phyloP scores from a whole-genome alignment of 2,888 invertebrate species.

The Mantis religiosa region DNA sequence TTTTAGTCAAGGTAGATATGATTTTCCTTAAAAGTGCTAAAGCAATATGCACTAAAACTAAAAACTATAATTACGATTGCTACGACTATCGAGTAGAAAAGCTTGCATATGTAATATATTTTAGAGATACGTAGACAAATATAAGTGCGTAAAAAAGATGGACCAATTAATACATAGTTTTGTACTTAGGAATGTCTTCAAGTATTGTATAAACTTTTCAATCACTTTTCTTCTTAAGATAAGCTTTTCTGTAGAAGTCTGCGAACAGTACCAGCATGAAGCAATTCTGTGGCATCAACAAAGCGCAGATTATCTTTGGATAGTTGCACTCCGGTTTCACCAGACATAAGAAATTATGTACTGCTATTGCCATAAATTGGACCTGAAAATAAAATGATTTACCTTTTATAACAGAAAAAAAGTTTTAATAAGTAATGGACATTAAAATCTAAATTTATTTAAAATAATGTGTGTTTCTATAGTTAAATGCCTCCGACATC shows the following conservation, averaged over 20 bases:
- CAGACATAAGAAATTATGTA: not conserved
- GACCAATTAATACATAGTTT: not conserved
- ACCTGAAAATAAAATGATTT: not conserved
- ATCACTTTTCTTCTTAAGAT: constrained; percentile 40
- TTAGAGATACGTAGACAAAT: not conserved
- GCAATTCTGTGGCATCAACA: not conserved
- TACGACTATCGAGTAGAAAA: too few relatives aligned
- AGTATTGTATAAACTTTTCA: not conserved
- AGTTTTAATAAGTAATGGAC: too few relatives aligned
- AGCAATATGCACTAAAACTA: too few relatives aligned
- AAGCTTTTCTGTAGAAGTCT: constrained; percentile 56
- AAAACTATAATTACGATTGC: too few relatives aligned
- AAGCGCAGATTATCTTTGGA: not conserved
- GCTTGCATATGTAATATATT: too few relatives aligned
- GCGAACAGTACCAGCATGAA: constrained; percentile 56
- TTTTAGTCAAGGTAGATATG: too few relatives aligned
- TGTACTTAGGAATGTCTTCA: not conserved
- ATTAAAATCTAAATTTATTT: too few relatives aligned
- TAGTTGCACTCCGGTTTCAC: not conserved
- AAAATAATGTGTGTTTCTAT: too few relatives aligned
- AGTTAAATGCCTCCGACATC: too few relatives aligned
- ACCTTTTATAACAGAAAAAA: too few relatives aligned
- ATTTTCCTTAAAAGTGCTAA: too few relatives aligned
- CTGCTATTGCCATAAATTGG: not conserved
- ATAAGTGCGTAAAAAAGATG: not conserved